These are phyloP conservation scores for Cotesia glomerata DNA, from an alignment of 1,140 invertebrate species.

Conservation along the genomic window DNA sequence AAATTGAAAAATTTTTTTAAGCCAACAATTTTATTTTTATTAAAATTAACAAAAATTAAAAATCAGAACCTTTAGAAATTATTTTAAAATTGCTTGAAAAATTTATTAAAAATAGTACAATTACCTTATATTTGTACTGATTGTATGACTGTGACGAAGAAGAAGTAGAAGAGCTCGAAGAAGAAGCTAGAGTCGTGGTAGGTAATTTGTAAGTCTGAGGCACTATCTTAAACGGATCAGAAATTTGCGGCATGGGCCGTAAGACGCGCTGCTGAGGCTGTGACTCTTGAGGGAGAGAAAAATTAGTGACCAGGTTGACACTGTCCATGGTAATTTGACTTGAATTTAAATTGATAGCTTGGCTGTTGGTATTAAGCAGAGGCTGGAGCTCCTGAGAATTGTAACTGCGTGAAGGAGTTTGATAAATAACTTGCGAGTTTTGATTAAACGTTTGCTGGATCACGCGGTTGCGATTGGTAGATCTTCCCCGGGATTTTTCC, in stretches of 20 bases:
- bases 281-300: slow-evolving; percentile 37
- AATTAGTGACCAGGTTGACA: slow-evolving; percentile 42
- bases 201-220: slow-evolving; percentile 61
- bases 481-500: slow-evolving; percentile 49
- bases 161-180: too few species aligned
- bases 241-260: slow-evolving; percentile 40
- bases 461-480: slow-evolving; percentile 41
- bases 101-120: neutral
- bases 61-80: too few species aligned
- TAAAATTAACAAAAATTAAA: too few species aligned
- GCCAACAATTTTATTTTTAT: too few species aligned
- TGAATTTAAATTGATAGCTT: slow-evolving; percentile 19
- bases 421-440: slow-evolving; percentile 18
- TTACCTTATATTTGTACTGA: slow-evolving; percentile 53
- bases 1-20: too few species aligned
- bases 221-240: slow-evolving; percentile 52
- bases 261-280: slow-evolving; percentile 35
- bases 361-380: neutral
- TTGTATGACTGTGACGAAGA: slow-evolving; percentile 49
- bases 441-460: slow-evolving; percentile 44
- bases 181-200: neutral
- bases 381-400: slow-evolving; percentile 35
- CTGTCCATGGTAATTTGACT: slow-evolving; percentile 41
- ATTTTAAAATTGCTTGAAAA: too few species aligned
- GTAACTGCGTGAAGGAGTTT: slow-evolving; percentile 32